Base-by-base conservation (phyloP, 2,888 invertebrate genomes). In the Ormyrus labotus region DNA sequence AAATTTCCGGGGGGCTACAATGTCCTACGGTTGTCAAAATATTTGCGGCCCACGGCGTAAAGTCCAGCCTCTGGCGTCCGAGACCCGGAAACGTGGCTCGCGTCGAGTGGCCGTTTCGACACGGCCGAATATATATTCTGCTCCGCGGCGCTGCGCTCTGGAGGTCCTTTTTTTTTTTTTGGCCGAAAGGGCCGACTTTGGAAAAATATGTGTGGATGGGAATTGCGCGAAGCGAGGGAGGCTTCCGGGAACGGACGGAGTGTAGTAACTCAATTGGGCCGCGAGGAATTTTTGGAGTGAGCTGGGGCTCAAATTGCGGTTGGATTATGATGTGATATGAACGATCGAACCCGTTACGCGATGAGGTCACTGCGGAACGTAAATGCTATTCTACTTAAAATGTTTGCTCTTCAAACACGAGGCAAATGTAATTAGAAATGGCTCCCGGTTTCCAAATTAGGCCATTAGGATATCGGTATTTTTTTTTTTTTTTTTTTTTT, bases 11-110 rank as follows among this genome's bases (percentile, higher is more conserved):
- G 4, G 79, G 13, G 47, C 55, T 69, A 45, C 50, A 70, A 63
- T 10, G 69, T 9, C 64, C 51, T 6, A 34, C 67, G 60, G 55
- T 50, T 72, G 80, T 81, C 80, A 81, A 72, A 81, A 81, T 81
- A 81, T 81, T 81, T 71, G 71, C 48, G 11, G 55, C n/a, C 68
- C 45, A 34, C 13, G 50, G 50, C 19, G 55, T n/a, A n/a, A n/a
- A n/a, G n/a, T n/a, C n/a, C 50, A 63, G 6, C 73, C 60, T 50
- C 50, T 67, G 60, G 10, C 45, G 48, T 0, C 48, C 60, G 13
- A 13, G 7, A 19, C 19, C 19, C 19, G 19, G 19, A 19, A 19
- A 19, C 19, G 19, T 19, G 19, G 19, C 19, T 19, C 19, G 19
- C 19, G 19, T 19, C 19, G 19, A 19, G 19, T 19, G 19, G 19